Evolutionary conservation across 2,797 vertebrate species (phyloP), one percentile per base, ranked within the genome.

Genomic region (Sebastes oblongus): DNA sequence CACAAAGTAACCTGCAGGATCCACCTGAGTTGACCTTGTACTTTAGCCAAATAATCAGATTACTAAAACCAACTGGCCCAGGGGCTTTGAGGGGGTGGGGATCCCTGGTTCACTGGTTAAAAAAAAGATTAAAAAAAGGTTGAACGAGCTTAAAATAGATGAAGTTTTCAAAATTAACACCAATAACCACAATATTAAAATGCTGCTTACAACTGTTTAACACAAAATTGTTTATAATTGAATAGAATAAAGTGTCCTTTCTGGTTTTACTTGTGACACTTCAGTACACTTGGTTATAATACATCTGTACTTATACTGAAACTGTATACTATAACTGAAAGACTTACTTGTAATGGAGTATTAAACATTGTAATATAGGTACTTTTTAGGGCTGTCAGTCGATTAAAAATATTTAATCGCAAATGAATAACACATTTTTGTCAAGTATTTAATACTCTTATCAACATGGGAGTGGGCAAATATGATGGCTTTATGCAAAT

Each of bases 201-300:
- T 39, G 7, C 12, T 24, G 12, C 22, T 65, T 0, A 10, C 34
- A 27, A 29, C 25, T 66, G 4, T 50, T 50, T 8, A 27, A 46
- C 0, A 27, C 14, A 29, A 13, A 18, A 27, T 0, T 6, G 14
- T 36, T 61, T 61, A 3, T 61, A n/a, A 20, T 50, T 0, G 3
- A 50, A 50, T 50, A 50, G 42, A 50, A 50, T 50, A 16, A 58
- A 58, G 14, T 59, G 25, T 18, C 18, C 27, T 14, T 67, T 22
- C 27, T 29, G 16, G 0, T 66, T 50, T 66, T 11, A 42, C 36
- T 42, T 65, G 4, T 6, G 56, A 27, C 13, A 58, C 22, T 25
- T 56, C 6, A 25, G 54, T 25, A 24, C 56, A 27, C 8, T 27
- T 59, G 24, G 6, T 58, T 58, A 27, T 8, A 58, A 27, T 27